Conservation (phyloP, 2,888 invertebrate genomes). For the Eledone cirrhosa region DNA sequence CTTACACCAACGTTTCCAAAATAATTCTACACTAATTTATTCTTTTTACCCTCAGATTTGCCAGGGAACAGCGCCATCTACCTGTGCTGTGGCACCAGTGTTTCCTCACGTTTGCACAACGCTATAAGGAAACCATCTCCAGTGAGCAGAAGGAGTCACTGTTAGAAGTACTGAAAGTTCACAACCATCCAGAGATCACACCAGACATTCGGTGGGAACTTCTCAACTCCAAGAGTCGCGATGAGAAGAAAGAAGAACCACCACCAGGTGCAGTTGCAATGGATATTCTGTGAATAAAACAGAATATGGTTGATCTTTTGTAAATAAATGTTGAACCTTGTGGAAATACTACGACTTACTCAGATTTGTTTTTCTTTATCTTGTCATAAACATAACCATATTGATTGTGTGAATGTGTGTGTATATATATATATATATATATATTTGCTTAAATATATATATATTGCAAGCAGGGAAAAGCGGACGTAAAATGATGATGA, state of each 20-base stretch:
- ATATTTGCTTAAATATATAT: too few relatives aligned
- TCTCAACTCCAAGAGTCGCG: slow-evolving; percentile 82
- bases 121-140: slow-evolving; percentile 94
- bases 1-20: background rate
- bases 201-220: slow-evolving; percentile 88
- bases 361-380: too few relatives aligned
- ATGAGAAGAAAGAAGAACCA: slow-evolving; percentile 58
- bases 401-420: too few relatives aligned
- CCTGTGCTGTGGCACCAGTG: slow-evolving; percentile 98
- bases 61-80: slow-evolving; percentile 81
- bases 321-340: too few relatives aligned
- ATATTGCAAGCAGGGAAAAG: too few relatives aligned
- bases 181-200: slow-evolving; percentile 75
- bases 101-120: slow-evolving; percentile 89
- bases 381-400: too few relatives aligned
- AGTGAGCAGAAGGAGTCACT: slow-evolving; percentile 90
- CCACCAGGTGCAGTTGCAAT: too few relatives aligned
- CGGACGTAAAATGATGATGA: too few relatives aligned
- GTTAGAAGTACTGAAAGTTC: slow-evolving; percentile 79
- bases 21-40: background rate
- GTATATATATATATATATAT: too few relatives aligned
- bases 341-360: too few relatives aligned
- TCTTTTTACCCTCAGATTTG: slow-evolving; percentile 75
- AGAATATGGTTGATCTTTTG: too few relatives aligned
- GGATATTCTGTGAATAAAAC: too few relatives aligned